A percentile compares a stretch with the other conserved stretches of the same genome.
phyloP scores from a whole-genome alignment of 2,113 vertebrate species.

The sheep (Ovis aries) region DNA sequence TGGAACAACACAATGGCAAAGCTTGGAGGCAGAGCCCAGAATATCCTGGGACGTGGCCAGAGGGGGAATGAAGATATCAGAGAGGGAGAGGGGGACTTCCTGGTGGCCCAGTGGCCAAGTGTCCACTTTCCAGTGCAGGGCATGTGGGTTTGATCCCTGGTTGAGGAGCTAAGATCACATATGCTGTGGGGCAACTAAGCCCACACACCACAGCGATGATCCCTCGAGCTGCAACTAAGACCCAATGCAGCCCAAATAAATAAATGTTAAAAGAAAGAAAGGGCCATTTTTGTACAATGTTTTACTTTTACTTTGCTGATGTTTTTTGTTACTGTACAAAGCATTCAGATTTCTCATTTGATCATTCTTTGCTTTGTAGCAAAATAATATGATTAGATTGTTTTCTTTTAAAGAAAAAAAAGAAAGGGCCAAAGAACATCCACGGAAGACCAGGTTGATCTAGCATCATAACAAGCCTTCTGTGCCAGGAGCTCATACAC shows the following conservation, averaged over 20 bases:
- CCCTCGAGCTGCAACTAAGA: neutral
- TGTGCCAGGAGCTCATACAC: neutral
- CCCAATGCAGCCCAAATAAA: neutral
- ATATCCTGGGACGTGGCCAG: neutral
- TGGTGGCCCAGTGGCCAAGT: neutral
- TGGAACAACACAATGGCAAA: neutral
- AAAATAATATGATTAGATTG: constrained; percentile 31
- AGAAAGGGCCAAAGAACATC: neutral
- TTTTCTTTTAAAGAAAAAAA: constrained; percentile 74
- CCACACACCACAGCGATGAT: neutral
- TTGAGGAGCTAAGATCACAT: neutral
- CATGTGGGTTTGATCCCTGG: neutral
- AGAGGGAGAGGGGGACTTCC: neutral
- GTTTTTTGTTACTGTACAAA: neutral
- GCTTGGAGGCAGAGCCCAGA: neutral
- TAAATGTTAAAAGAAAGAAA: neutral
- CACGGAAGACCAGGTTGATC: neutral
- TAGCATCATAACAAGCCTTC: neutral
- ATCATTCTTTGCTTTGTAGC: neutral
- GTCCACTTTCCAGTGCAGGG: neutral
- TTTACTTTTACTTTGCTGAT: neutral
- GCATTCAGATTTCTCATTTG: constrained; percentile 29
- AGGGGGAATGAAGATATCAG: neutral
- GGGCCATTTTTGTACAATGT: neutral
- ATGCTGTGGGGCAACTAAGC: neutral